A percentile compares a stretch with the other conserved stretches of the same genome.
phyloP scores from a whole-genome alignment of 1,140 invertebrate species.

The Cylas formicarius region DNA sequence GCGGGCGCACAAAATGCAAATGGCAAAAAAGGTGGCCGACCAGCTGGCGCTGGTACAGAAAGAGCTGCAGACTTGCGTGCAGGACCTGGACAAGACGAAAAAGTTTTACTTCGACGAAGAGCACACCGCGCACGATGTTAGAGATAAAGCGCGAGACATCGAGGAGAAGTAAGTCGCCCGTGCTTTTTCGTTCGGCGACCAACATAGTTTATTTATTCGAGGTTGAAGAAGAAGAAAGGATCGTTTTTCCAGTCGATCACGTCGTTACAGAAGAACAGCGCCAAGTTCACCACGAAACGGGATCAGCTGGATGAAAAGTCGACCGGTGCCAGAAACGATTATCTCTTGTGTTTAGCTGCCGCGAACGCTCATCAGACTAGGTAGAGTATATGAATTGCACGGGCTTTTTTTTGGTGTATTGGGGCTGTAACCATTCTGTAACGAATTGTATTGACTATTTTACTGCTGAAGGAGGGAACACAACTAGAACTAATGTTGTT shows the following conservation, averaged over 20 bases:
- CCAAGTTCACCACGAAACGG: constrained; percentile 84
- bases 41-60: constrained; percentile 82
- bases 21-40: constrained; percentile 82
- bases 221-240: constrained; percentile 92
- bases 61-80: constrained; percentile 78
- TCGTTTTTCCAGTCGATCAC: constrained; percentile 94
- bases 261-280: constrained; percentile 91
- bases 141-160: constrained; percentile 90
- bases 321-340: constrained; percentile 89
- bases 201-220: constrained; percentile 40
- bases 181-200: neutral
- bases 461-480: too few species aligned
- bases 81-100: constrained; percentile 89
- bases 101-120: constrained; percentile 95
- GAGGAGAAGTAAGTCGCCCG: constrained; percentile 75
- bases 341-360: constrained; percentile 82
- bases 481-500: too few species aligned
- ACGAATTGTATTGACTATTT: too few species aligned
- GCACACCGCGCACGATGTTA: constrained; percentile 86
- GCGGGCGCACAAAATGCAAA: constrained; percentile 73
- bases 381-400: too few species aligned
- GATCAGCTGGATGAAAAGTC: constrained; percentile 92
- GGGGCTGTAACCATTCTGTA: too few species aligned
- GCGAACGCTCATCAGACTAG: constrained; percentile 92
- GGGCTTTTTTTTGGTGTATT: too few species aligned